These are phyloP conservation scores for Pan troglodytes DNA, from an alignment of 2,113 vertebrate species.

Conservation along the genomic window DNA sequence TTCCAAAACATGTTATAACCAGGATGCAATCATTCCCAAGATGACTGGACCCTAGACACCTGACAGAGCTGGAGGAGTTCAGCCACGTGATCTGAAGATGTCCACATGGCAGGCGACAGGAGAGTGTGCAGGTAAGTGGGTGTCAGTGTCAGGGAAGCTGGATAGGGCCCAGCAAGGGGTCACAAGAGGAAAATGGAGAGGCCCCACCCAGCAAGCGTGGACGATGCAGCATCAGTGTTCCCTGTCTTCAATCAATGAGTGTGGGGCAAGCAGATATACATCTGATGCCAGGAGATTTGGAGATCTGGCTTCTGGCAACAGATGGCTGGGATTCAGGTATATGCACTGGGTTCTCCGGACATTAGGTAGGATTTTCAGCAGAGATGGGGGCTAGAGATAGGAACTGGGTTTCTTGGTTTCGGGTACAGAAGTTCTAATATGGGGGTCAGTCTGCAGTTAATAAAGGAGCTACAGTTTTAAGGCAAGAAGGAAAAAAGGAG, in stretches of 20 bases:
- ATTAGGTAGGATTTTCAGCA: not conserved
- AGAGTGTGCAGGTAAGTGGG: not conserved
- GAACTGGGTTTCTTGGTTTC: not conserved
- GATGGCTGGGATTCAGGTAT: not conserved
- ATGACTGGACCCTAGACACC: not conserved
- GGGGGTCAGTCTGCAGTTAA: not conserved
- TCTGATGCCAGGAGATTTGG: not conserved
- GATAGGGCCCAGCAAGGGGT: not conserved
- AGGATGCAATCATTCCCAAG: not conserved
- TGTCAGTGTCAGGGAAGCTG: not conserved
- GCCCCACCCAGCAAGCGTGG: not conserved
- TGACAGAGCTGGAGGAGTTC: not conserved
- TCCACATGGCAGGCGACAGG: not conserved
- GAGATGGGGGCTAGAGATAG: not conserved
- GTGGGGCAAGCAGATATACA: not conserved
- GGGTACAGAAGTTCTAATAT: not conserved
- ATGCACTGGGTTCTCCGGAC: not conserved
- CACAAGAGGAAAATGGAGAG: not conserved
- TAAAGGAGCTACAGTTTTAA: constrained; percentile 21
- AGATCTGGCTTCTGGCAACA: not conserved
- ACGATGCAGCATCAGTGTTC: not conserved
- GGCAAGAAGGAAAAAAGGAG: not conserved
- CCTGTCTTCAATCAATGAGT: not conserved
- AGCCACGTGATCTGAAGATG: not conserved
- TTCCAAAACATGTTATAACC: not conserved